A percentile compares a stretch with the other conserved stretches of the same genome.
phyloP scores from a whole-genome alignment of 2,113 vertebrate species.

The Ariopsis seemanni region DNA sequence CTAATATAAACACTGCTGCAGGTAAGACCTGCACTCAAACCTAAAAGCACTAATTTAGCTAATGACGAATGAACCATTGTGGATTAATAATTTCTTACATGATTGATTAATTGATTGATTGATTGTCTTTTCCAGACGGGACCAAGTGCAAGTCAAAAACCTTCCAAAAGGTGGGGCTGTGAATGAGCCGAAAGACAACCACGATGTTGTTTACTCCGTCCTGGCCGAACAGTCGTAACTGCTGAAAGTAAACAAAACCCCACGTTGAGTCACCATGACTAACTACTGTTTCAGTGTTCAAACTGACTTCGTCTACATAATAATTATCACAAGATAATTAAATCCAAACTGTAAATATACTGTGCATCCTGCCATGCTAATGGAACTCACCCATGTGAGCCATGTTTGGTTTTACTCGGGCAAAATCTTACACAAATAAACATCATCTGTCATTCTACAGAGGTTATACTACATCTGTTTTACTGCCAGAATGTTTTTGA shows the following conservation, averaged over 20 bases:
- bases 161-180: conserved; percentile 62
- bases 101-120: background rate
- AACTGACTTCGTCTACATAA: background rate
- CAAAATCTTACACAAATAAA: background rate
- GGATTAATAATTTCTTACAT: background rate
- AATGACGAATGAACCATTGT: background rate
- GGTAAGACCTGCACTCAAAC: background rate
- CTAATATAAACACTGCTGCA: background rate
- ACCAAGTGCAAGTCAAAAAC: conserved; percentile 68
- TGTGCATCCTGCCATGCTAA: background rate
- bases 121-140: conserved; percentile 55
- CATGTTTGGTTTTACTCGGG: background rate
- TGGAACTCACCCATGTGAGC: background rate
- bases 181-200: conserved; percentile 61
- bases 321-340: background rate
- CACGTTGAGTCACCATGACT: background rate
- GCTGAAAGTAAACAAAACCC: background rate
- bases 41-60: background rate
- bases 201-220: conserved; percentile 65
- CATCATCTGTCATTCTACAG: background rate
- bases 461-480: background rate
- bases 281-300: background rate
- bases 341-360: background rate
- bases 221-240: conserved; percentile 45
- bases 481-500: background rate